Evolutionary conservation across 2,797 vertebrate genomes (phyloP).

Genomic region (Enteromius radiatus): DNA sequence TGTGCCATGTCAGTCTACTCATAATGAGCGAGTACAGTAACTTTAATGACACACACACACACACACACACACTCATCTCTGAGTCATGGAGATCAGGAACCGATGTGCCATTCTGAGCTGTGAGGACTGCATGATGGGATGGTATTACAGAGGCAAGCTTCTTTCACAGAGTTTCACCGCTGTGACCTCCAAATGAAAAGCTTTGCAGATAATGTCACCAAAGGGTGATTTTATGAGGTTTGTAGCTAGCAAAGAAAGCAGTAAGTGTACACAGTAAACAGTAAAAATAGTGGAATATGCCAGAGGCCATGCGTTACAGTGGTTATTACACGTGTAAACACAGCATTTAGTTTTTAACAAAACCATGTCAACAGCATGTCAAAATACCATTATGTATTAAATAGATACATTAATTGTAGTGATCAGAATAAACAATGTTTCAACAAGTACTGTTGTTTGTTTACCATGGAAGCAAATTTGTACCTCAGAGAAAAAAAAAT

Average conservation of each 20-base stretch:
- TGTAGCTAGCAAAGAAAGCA: slow-evolving; percentile 15
- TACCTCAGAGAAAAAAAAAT: neutral
- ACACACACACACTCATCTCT: slow-evolving; percentile 13
- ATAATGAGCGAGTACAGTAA: slow-evolving; percentile 47
- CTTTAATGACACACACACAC: slow-evolving; percentile 16
- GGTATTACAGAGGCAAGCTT: slow-evolving; percentile 12
- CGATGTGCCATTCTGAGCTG: slow-evolving; percentile 7
- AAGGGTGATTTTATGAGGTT: slow-evolving; percentile 13
- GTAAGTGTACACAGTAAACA: neutral
- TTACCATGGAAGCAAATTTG: neutral
- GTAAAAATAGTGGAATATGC: neutral
- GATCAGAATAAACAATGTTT: neutral
- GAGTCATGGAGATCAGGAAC: slow-evolving; percentile 37
- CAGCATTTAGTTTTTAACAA: neutral
- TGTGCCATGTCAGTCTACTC: slow-evolving; percentile 39
- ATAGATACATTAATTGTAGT: neutral
- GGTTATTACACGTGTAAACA: neutral
- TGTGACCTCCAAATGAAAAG: neutral
- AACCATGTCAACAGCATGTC: neutral
- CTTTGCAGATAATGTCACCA: slow-evolving; percentile 14
- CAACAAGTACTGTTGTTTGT: neutral
- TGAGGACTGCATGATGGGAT: slow-evolving; percentile 22
- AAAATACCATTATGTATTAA: neutral
- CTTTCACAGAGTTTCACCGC: neutral
- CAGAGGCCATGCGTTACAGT: neutral